phyloP scores from a whole-genome alignment of 2,113 vertebrate genomes.

The Ibidorhyncha struthersii region DNA sequence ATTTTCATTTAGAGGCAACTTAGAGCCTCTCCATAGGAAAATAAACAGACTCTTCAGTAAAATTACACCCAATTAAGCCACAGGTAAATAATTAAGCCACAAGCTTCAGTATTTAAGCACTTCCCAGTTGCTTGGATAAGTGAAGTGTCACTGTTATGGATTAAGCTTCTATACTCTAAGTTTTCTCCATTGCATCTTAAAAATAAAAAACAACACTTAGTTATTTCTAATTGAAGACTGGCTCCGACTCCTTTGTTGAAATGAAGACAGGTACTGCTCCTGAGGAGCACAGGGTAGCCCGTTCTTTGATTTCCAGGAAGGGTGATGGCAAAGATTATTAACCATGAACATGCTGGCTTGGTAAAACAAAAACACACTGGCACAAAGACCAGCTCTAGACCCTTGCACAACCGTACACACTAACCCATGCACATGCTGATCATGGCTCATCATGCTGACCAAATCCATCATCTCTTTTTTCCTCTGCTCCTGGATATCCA shows the following conservation, averaged over 20 bases:
- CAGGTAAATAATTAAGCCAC: conserved; percentile 62
- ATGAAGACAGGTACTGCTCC: not conserved
- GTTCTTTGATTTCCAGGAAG: not conserved
- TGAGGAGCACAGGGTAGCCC: not conserved
- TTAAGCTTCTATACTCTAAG: not conserved
- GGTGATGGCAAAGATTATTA: not conserved
- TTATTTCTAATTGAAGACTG: not conserved
- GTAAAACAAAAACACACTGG: not conserved
- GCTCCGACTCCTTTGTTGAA: not conserved
- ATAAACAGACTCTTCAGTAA: conserved; percentile 51
- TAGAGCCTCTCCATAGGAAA: conserved; percentile 51
- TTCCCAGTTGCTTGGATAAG: conserved; percentile 29
- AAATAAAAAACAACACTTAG: conserved; percentile 8
- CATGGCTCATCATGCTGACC: not conserved
- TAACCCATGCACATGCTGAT: fast-evolving
- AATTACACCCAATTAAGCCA: conserved; percentile 54
- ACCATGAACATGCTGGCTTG: not conserved
- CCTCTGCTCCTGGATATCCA: not conserved
- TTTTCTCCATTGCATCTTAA: conserved; percentile 39
- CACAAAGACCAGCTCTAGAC: not conserved
- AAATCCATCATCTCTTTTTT: not conserved
- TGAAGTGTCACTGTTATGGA: conserved; percentile 31
- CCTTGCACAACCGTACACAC: fast-evolving
- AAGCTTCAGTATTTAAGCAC: conserved; percentile 29
- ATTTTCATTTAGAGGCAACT: conserved; percentile 14